phyloP scores from a whole-genome alignment of 1,140 invertebrate species.

The Cotesia glomerata region DNA sequence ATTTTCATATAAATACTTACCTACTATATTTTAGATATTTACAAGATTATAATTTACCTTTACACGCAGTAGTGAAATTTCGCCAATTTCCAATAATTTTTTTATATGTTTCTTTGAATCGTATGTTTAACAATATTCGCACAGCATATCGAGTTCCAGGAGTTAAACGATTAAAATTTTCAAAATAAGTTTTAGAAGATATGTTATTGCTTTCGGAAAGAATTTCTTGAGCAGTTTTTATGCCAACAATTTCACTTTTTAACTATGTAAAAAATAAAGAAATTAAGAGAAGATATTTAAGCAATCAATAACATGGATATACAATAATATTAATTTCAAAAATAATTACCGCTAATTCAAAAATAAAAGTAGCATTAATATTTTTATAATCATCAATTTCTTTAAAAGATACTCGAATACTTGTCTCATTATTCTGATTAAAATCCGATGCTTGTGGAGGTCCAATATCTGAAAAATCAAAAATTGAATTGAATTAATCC shows the following conservation, averaged over 20 bases:
- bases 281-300: too few relatives aligned
- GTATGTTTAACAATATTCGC: not conserved
- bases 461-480: conserved; percentile 12
- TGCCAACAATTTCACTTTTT: not conserved
- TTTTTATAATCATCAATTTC: not conserved
- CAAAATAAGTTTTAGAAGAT: not conserved
- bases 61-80: conserved; percentile 27
- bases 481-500: not conserved
- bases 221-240: not conserved
- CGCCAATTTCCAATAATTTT: not conserved
- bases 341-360: not conserved
- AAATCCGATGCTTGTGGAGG: not conserved
- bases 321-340: not conserved
- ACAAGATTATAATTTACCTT: conserved; percentile 12
- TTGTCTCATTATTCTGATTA: conserved; percentile 16
- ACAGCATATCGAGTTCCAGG: not conserved
- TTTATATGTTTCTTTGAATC: not conserved
- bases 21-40: not conserved
- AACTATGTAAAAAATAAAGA: not conserved
- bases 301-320: too few relatives aligned
- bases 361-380: not conserved
- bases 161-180: not conserved
- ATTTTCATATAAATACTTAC: not conserved
- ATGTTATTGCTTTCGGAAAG: not conserved
- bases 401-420: not conserved